Conservation (phyloP, 1,140 invertebrate species). For the Globodera rostochiensis region DNA sequence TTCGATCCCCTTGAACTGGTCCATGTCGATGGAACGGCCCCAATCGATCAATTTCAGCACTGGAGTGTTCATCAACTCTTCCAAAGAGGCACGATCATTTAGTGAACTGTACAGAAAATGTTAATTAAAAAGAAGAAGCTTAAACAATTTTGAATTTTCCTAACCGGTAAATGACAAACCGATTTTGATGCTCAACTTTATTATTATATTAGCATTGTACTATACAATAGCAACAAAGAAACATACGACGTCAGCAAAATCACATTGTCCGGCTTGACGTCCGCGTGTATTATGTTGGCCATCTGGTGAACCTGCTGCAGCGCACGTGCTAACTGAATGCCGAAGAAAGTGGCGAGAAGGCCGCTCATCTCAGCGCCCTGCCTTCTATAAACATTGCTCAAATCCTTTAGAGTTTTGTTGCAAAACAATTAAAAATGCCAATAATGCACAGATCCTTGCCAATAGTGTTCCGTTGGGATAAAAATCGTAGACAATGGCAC, state of each 20-base stretch:
- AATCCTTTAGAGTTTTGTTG: slow-evolving; percentile 30
- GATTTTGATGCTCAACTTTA: too few relatives aligned
- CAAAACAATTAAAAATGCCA: background rate
- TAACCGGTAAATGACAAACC: too few relatives aligned
- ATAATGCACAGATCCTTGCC: slow-evolving; percentile 6
- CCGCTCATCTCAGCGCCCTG: slow-evolving; percentile 33
- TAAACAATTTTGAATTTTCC: too few relatives aligned
- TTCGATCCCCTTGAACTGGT: slow-evolving; percentile 23
- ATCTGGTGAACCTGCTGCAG: slow-evolving; percentile 39
- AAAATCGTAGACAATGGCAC: slow-evolving; percentile 50
- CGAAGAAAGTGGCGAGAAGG: slow-evolving; percentile 36
- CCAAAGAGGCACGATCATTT: background rate
- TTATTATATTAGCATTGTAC: too few relatives aligned
- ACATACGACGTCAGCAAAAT: slow-evolving; percentile 40
- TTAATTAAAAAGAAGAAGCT: background rate
- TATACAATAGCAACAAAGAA: slow-evolving; percentile 18
- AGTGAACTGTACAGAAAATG: slow-evolving; percentile 38
- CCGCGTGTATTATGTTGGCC: slow-evolving; percentile 50
- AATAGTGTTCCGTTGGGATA: slow-evolving; percentile 46
- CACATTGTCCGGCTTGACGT: slow-evolving; percentile 50
- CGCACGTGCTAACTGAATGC: slow-evolving; percentile 37
- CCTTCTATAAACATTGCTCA: slow-evolving; percentile 40
- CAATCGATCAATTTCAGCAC: slow-evolving; percentile 50
- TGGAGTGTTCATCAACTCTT: slow-evolving; percentile 19
- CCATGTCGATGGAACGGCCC: slow-evolving; percentile 52